Base-by-base conservation (phyloP, 2,888 invertebrate species). In the Netelia inedita region DNA sequence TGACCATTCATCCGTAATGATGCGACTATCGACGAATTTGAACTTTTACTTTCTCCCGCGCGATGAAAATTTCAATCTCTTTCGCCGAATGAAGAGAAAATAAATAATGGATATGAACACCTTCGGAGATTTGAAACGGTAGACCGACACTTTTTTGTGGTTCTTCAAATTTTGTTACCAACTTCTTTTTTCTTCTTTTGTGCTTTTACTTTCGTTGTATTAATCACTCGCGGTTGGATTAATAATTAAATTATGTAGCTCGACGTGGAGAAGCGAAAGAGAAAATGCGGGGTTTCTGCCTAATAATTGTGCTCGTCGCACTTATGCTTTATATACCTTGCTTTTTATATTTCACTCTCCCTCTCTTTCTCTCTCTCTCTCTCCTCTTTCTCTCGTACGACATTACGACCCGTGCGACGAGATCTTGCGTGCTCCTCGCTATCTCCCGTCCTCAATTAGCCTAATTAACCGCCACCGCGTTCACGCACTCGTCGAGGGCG, bases 361-460 rank as follows among this genome's bases (percentile, higher is more conserved):
- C 53, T 68, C 69, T 23, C 43, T 28, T 55, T 35, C 23, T 59
- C 61, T 50, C 53, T 63, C 53, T 53, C 35, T 19, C 43, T 28
- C 43, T 21, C 10, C 1, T 19, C 14, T 28, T 28, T 10, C 28
- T 35, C 23, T n/a, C n/a, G n/a, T 28, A 41, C 6, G n/a, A 65
- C 35, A 46, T 68, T 50, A 19, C 19, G 57, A 57, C 19, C 57
- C 57, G 21, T 16, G 46, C 46, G 46, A 14, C 57, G 65, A 35
- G 23, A 55, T 79, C 55, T 63, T 61, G 71, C 72, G 71, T 72
- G 71, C 66, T 53, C 53, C 14, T 41, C 79, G 65, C 74, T 79
- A 82, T 81, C 87, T 87, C 85, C 76, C 85, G 83, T 80, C 68
- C 85, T 88, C 89, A 87, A 89, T 89, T 89, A 89, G 88, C 88